Evolutionary conservation across 2,888 invertebrate species (phyloP), one percentile per base, ranked within the genome.

Genomic region (Ennomos quercinarius): DNA sequence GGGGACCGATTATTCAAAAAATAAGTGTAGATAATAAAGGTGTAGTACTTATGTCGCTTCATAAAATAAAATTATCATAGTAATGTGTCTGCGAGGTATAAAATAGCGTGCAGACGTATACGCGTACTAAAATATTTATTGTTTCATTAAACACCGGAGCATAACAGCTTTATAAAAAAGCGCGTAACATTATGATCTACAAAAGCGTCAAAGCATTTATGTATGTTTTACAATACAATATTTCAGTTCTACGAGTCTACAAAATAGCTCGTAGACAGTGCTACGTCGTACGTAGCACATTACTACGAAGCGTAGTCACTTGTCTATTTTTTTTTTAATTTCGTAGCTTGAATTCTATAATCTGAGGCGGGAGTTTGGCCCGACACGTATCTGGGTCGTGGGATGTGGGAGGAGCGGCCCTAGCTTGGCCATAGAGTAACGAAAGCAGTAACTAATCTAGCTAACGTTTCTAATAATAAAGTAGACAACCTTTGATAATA

Each of bases 301-400:
- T 35, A 37, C 54, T 59, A 60, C 54, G 57, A 54, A 41, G 35
- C 39, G 37, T 48, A 27, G 41, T 54, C 49, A 49, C 43, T 60
- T 38, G 11, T 38, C 34, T 50, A 40, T 46, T 35, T 45, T 55
- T n/a, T 50, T 63, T 64, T 62, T 58, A 62, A 58, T 63, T 60
- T 63, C 43, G 53, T 50, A 53, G 62, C 41, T 64, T 57, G 61
- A 57, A 66, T 64, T 64, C 58, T 68, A 66, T 63, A 61, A 64
- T 63, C 62, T 59, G 50, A 57, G 49, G 48, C 53, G 47, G 49
- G 62, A 53, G 57, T 39, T 66, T 63, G 71, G 72, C 72, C 73
- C 70, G 70, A 76, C 74, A 77, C 73, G 78, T 80, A 86, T 83
- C 74, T 86, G 74, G 86, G 87, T 83, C 84, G 80, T 73, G 80